Base-by-base conservation (phyloP, 2,888 invertebrate genomes). In the Pelosia muscerda region DNA sequence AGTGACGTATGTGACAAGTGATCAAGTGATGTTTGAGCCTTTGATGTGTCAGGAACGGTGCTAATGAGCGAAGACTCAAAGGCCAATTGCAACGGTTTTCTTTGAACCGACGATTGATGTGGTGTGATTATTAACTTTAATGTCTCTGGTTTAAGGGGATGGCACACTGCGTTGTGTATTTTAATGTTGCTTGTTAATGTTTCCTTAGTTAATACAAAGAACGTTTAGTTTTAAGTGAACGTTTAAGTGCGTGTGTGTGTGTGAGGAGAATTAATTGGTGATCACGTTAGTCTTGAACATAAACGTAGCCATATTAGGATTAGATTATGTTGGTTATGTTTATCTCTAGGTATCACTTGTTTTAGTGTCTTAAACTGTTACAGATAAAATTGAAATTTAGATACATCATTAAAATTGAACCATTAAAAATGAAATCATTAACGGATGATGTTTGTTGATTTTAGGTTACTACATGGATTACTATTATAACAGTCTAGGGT, bases 1-100 rank as follows among this genome's bases (percentile, higher is more conserved):
- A 88, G 85, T 87, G 87, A 80, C 79, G 83, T 79, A 78, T 84
- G 81, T 77, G 82, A 81, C 81, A 82, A 77, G 81, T 84, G 86
- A 89, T 83, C 81, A 82, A 77, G 81, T 84, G 86, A 88, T 83
- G 88, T 86, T 78, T 75, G 79, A 79, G 77, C 81, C 91, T 91
- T 90, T 92, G 92, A 92, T 88, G 91, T 90, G 90, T 89, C 90
- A 88, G 78, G 77, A 77, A 73, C 77, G 83, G 82, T 85, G 89
- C 84, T 90, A 90, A 92, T 90, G 90, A 91, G 90, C 84, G 81
- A 81, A 71, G 76, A 79, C 80, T 82, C 80, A 80, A 82, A 81
- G 82, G 81, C 78, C 81, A 82, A 81, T 82, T 81, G 81, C 81
- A 81, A 81, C 76, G 81, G 81, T 82, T 82, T 81, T 79, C 81